Evolutionary conservation across 2,888 invertebrate genomes (phyloP), one percentile per base, ranked within the genome.

Genomic region (Temnothorax unifasciatus): DNA sequence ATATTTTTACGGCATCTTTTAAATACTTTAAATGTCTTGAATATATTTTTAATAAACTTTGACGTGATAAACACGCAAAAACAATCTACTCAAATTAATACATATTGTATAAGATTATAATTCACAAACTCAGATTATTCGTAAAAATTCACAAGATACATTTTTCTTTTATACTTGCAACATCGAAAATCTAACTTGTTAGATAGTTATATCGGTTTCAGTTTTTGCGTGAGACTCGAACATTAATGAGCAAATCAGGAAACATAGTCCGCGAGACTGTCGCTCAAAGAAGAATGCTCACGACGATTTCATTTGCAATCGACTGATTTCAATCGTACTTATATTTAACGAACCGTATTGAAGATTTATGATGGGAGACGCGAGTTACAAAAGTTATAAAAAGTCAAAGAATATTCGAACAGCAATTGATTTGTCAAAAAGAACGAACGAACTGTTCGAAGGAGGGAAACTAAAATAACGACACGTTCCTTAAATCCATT

Each of bases 261-360:
- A 79, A 69, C 15, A 18, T 6, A 63, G 41, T 47, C n/a, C 41
- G 21, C 25, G 15, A 29, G 34, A 38, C 13, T 64, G 38, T 76
- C 64, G 52, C 52, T 76, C 34, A 38, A 38, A 59, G 34, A 79
- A 47, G 44, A 34, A 47, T 25, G 41, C 54, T 61, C 74, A 73
- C 13, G 59, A 34, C 44, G 21, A 47, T 76, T 83, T 77, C 18
- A 74, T 63, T 81, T 82, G 76, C 81, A 64, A 84, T 76, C 69
- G 81, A 75, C 4, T 68, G 29, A 79, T 18, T 59, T 79, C 25
- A 77, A 59, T 59, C 64, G 86, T 86, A 75, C 64, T 84, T 87
- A 85, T 52, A 83, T 82, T 66, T 25, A 71, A 81, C 69, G 3
- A 57, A 52, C 13, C 15, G 1, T 44, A 68, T 69, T 47, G 13